phyloP scores from a whole-genome alignment of 92 coral and sea anemone species.

The Bergia puertoricense region DNA sequence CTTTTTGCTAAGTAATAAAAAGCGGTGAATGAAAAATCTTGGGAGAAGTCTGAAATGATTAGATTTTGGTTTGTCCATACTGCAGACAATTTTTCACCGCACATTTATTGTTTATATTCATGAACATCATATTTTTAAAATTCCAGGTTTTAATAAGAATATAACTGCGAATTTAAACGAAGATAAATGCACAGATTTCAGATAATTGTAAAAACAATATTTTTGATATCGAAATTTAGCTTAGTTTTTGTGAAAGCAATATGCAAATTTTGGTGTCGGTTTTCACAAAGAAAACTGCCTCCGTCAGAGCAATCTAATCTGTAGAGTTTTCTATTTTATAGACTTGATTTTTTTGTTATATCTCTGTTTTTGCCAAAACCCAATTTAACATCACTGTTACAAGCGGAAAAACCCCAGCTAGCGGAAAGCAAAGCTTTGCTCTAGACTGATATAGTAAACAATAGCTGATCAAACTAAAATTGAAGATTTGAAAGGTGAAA shows the following conservation, averaged over 20 bases:
- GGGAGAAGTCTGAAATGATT: not conserved
- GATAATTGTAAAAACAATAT: no score
- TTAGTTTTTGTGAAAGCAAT: not conserved
- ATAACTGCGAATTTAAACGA: not conserved
- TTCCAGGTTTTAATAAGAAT: not conserved
- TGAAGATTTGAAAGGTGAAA: not conserved
- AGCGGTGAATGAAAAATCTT: not conserved
- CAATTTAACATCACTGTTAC: not conserved
- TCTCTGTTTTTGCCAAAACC: not conserved
- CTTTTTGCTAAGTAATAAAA: no score
- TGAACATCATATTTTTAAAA: not conserved
- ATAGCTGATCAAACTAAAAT: no score
- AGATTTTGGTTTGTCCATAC: not conserved
- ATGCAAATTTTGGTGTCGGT: conserved; percentile 18
- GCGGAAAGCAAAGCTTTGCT: not conserved
- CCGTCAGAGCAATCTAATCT: not conserved
- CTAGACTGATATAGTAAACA: not conserved
- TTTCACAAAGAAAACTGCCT: not conserved
- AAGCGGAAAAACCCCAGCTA: not conserved
- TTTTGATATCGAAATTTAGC: not conserved
- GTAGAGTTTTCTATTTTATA: not conserved
- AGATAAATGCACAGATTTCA: not conserved
- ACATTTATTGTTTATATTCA: no score
- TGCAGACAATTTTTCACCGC: not conserved
- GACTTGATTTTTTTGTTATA: not conserved